Evolutionary conservation across 2,888 invertebrate species (phyloP).

Genomic region (Odontocerum albicorne): DNA sequence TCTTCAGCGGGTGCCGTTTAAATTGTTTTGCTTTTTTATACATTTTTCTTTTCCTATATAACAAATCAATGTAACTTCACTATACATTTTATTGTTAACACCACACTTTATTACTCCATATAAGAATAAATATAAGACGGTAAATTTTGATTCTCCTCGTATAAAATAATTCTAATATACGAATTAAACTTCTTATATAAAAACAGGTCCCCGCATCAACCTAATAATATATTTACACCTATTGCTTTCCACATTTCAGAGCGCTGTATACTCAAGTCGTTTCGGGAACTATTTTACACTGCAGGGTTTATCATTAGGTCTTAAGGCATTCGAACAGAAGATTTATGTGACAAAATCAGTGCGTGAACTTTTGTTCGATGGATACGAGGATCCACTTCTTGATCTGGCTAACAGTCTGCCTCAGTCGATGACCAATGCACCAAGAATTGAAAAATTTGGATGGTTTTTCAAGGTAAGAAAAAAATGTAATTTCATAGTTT

Average conservation of each 20-base stretch:
- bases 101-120: neutral
- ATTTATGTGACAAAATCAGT: constrained; percentile 65
- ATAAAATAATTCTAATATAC: neutral
- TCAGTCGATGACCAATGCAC: constrained; percentile 51
- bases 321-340: constrained; percentile 58
- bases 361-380: constrained; percentile 74
- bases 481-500: no score
- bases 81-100: no score
- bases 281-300: constrained; percentile 61
- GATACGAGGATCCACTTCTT: constrained; percentile 75
- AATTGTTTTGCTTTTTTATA: no score
- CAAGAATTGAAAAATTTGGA: constrained; percentile 77
- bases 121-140: neutral
- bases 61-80: no score
- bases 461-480: constrained; percentile 73
- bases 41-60: no score
- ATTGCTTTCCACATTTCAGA: constrained; percentile 50
- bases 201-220: no score
- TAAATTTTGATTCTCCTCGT: no score
- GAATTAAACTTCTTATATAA: neutral
- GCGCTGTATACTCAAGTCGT: constrained; percentile 60
- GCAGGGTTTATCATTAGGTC: constrained; percentile 60
- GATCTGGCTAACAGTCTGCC: constrained; percentile 62
- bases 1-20: no score
- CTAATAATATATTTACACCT: no score